These are phyloP conservation scores for Lagorchestes hirsutus DNA, from an alignment of 2,797 vertebrate species.

Conservation along the genomic window DNA sequence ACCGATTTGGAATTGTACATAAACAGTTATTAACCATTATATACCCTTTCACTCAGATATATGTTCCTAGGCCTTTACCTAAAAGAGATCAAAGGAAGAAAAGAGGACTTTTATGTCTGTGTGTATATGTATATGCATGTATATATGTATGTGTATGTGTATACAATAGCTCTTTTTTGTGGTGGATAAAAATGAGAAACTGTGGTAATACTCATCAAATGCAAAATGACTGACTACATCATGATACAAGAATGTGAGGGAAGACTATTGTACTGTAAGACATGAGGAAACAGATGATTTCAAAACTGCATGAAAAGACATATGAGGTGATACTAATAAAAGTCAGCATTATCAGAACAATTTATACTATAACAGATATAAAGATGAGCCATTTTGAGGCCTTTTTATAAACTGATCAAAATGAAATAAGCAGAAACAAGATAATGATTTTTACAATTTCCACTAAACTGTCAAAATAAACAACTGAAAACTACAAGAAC, in stretches of 20 bases:
- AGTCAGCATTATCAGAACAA: not conserved
- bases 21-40: not conserved
- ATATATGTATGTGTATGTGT: too few relatives aligned
- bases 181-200: not conserved
- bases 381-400: not conserved
- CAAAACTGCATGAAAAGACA: not conserved
- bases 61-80: not conserved
- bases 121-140: too few relatives aligned
- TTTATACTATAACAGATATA: not conserved
- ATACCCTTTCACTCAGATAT: not conserved
- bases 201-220: not conserved
- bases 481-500: not conserved
- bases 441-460: not conserved
- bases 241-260: not conserved
- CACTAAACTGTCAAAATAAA: not conserved
- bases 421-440: not conserved
- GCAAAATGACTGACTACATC: not conserved
- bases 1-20: not conserved
- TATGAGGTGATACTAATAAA: not conserved
- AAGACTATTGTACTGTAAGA: not conserved
- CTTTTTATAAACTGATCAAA: not conserved
- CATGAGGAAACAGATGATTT: not conserved
- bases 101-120: not conserved
- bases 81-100: not conserved
- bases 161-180: not conserved